These are phyloP conservation scores for Eucera pruinosa DNA, from an alignment of 2,888 invertebrate genomes.

Conservation along the genomic window DNA sequence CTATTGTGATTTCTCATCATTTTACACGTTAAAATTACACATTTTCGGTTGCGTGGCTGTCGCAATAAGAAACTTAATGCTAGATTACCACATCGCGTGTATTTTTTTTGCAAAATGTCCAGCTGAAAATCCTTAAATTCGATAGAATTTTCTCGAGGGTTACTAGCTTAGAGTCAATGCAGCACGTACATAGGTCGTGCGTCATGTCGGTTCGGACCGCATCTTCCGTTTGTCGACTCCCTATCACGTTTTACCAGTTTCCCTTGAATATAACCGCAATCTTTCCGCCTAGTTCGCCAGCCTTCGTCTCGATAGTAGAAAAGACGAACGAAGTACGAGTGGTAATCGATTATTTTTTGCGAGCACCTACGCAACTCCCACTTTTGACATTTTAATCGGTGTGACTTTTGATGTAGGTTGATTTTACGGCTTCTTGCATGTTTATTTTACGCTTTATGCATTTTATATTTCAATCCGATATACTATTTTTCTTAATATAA, in stretches of 20 bases:
- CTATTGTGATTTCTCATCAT: slow-evolving; percentile 76
- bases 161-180: slow-evolving; percentile 56
- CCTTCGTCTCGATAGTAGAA: not conserved
- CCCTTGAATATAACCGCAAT: slow-evolving; percentile 27
- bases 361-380: slow-evolving; percentile 68
- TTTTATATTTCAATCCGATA: not conserved
- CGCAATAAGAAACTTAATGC: slow-evolving; percentile 17
- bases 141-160: slow-evolving; percentile 74
- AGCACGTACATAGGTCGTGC: slow-evolving; percentile 71
- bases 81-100: slow-evolving; percentile 39
- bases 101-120: slow-evolving; percentile 14
- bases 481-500: not conserved
- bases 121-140: slow-evolving; percentile 8
- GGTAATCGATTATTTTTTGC: slow-evolving; percentile 56
- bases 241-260: slow-evolving; percentile 22
- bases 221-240: slow-evolving; percentile 70
- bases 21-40: slow-evolving; percentile 59
- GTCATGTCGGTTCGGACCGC: slow-evolving; percentile 78
- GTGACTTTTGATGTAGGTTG: slow-evolving; percentile 57
- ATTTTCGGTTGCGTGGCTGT: slow-evolving; percentile 27
- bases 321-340: slow-evolving; percentile 38
- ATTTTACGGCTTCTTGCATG: slow-evolving; percentile 56
- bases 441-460: slow-evolving; percentile 11
- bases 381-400: slow-evolving; percentile 75
- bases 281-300: not conserved